phyloP scores from a whole-genome alignment of 2,113 vertebrate genomes.

The Tricholaema leucomelas region DNA sequence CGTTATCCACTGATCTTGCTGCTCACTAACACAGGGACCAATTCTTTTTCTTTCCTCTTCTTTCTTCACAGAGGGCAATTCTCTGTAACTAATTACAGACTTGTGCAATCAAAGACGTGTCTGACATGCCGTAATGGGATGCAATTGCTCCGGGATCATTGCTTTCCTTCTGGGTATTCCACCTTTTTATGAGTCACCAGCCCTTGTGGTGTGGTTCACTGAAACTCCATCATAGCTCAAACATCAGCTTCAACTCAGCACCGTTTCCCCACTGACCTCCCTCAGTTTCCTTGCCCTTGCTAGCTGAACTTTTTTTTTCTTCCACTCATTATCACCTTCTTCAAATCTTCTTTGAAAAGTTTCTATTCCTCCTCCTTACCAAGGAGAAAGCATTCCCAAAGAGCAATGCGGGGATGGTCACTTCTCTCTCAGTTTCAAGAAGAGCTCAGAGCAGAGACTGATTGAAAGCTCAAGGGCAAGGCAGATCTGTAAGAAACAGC shows the following conservation, averaged over 20 bases:
- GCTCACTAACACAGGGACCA: neutral
- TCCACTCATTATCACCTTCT: neutral
- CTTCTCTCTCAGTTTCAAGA: neutral
- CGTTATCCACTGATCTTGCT: neutral
- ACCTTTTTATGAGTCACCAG: conserved; percentile 36
- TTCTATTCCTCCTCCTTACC: neutral
- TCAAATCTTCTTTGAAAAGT: neutral
- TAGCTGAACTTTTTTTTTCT: neutral
- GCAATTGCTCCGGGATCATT: conserved; percentile 20
- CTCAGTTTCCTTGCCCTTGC: neutral
- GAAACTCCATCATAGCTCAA: neutral
- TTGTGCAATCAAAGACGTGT: conserved; percentile 5
- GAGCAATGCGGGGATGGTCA: neutral
- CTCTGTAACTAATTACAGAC: conserved; percentile 32
- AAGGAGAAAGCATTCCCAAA: neutral
- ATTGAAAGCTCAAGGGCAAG: neutral
- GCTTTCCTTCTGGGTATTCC: conserved; percentile 24
- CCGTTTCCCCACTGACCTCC: neutral
- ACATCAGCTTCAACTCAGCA: neutral
- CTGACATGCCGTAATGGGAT: conserved; percentile 11
- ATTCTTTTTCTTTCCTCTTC: neutral
- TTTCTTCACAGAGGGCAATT: neutral
- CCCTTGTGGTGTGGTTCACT: conserved; percentile 27
- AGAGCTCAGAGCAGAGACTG: neutral
- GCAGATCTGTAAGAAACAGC: neutral